Conservation (phyloP, 2,113 vertebrate genomes). For the Myotis brandtii region DNA sequence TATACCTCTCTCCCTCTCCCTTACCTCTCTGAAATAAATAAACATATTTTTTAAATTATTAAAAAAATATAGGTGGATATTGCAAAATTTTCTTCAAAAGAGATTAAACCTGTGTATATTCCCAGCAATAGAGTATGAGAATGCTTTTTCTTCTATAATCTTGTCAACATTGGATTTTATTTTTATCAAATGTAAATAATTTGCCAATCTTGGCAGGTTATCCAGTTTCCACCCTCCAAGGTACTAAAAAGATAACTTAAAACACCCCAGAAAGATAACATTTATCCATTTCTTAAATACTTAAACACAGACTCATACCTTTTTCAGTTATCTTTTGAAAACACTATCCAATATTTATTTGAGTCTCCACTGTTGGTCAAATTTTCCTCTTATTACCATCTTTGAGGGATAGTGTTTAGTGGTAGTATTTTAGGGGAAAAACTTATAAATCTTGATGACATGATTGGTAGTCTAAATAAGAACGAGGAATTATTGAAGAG, state of each 20-base stretch:
- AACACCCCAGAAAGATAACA: neutral
- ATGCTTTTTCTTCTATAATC: neutral
- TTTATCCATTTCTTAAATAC: neutral
- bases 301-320: neutral
- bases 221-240: neutral
- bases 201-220: neutral
- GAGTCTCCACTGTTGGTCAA: neutral
- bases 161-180: neutral
- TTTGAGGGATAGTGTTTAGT: constrained; percentile 24
- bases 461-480: constrained; percentile 32
- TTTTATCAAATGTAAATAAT: constrained; percentile 1
- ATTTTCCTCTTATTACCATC: neutral
- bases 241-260: neutral
- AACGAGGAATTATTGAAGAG: constrained; percentile 43
- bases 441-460: neutral
- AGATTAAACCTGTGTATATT: neutral
- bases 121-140: neutral
- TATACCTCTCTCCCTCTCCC: too few species aligned
- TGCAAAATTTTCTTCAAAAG: constrained; percentile 6
- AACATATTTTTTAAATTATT: too few species aligned
- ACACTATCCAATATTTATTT: constrained; percentile 16
- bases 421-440: neutral
- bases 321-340: constrained; percentile 13
- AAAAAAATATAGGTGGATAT: neutral
- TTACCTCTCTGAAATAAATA: too few species aligned